Percentiles rank a stretch among this genome's conserved stretches.
Evolutionary conservation across 1,140 invertebrate genomes (phyloP).

Genomic region (Leguminivora glycinivorella): DNA sequence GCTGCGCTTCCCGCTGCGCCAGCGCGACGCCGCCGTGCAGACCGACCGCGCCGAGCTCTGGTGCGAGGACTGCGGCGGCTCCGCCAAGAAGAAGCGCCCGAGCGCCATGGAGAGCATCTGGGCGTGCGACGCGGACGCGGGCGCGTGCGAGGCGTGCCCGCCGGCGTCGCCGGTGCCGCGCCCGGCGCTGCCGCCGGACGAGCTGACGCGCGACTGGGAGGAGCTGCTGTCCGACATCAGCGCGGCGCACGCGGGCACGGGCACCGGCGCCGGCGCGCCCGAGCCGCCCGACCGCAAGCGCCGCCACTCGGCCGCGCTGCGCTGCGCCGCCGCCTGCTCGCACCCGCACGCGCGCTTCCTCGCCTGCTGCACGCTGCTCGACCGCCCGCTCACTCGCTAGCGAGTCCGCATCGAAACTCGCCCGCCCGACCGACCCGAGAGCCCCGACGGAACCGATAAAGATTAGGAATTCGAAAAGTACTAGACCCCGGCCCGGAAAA

Average conservation of each 20-base stretch:
- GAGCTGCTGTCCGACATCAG: conserved; percentile 75
- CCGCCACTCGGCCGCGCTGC: conserved; percentile 63
- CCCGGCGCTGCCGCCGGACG: conserved; percentile 43
- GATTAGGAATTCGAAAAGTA: neutral
- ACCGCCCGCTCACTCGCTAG: conserved; percentile 76
- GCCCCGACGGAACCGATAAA: too few species aligned
- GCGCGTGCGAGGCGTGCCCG: conserved; percentile 41
- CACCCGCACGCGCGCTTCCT: conserved; percentile 70
- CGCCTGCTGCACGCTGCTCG: conserved; percentile 56
- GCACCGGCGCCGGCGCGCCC: conserved; percentile 39
- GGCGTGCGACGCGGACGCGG: conserved; percentile 34
- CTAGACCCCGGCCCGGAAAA: neutral
- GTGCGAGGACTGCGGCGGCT: conserved; percentile 60
- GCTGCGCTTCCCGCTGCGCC: conserved; percentile 76
- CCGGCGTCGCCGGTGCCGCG: conserved; percentile 31
- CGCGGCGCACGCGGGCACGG: conserved; percentile 64
- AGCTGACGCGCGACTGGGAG: conserved; percentile 72
- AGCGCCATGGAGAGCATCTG: conserved; percentile 50
- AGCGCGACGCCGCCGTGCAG: conserved; percentile 77
- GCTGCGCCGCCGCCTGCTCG: conserved; percentile 55
- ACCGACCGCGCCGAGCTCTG: conserved; percentile 64
- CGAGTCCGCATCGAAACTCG: too few species aligned
- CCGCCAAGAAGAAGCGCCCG: conserved; percentile 61
- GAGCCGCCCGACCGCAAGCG: conserved; percentile 63
- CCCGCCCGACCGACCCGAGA: too few species aligned